phyloP scores from a whole-genome alignment of 2,797 vertebrate species.

The Lepidocolaptes lacrymiger region DNA sequence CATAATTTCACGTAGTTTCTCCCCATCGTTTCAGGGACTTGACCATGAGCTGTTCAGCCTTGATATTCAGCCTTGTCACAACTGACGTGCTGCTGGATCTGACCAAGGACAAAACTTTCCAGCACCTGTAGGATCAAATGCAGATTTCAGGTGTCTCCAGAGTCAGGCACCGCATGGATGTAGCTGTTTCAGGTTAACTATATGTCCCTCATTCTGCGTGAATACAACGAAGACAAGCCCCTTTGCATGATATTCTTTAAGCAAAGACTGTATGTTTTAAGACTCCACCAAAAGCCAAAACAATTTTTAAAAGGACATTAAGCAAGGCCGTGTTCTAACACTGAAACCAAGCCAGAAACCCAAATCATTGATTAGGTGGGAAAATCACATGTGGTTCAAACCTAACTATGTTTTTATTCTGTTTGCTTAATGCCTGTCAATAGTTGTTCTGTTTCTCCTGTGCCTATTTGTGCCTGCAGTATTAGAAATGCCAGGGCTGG shows the following conservation, averaged over 20 bases:
- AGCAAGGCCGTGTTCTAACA: neutral
- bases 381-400: neutral
- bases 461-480: rapidly evolving
- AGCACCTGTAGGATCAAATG: neutral
- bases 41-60: neutral
- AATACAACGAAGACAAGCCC: neutral
- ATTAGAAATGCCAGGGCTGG: neutral
- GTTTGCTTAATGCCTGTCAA: neutral
- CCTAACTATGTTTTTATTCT: neutral
- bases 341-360: neutral
- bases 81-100: neutral
- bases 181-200: neutral
- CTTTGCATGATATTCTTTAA: neutral
- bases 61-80: neutral
- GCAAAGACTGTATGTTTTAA: neutral
- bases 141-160: neutral
- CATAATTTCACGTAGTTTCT: rapidly evolving
- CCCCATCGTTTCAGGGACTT: rapidly evolving
- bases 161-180: neutral
- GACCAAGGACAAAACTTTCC: neutral
- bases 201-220: neutral
- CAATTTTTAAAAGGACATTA: neutral
- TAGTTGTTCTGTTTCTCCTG: neutral
- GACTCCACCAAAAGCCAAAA: neutral
- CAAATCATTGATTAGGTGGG: neutral